Conservation (phyloP, 2,797 vertebrate species). For the Malurus splendens region DNA sequence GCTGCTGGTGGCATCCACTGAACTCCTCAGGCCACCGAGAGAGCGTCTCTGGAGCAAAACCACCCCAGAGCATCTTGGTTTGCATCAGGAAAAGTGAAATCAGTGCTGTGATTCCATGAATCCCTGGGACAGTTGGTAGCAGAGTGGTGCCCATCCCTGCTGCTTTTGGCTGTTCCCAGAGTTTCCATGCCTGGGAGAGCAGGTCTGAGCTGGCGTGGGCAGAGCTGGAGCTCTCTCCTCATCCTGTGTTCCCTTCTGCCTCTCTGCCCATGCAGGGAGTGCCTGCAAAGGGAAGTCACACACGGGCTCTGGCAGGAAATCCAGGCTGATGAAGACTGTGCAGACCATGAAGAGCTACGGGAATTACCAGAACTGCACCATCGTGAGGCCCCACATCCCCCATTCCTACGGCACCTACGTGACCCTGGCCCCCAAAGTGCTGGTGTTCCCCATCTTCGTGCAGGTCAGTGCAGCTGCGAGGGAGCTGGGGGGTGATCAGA, state of each 20-base stretch:
- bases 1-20: background rate
- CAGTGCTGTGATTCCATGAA: background rate
- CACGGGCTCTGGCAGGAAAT: constrained; percentile 78
- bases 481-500: fast-evolving
- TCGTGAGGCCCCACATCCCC: constrained; percentile 80
- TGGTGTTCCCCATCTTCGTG: constrained; percentile 94
- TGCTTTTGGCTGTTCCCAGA: background rate
- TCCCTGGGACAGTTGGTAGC: background rate
- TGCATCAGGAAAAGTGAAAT: background rate
- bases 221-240: background rate
- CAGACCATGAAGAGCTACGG: constrained; percentile 78
- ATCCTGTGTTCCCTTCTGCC: background rate
- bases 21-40: fast-evolving
- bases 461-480: constrained; percentile 73
- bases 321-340: constrained; percentile 82
- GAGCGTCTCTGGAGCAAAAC: background rate
- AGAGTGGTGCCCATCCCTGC: background rate
- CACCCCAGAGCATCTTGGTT: background rate
- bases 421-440: constrained; percentile 87
- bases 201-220: fast-evolving
- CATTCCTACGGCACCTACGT: constrained; percentile 87
- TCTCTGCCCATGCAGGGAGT: constrained; percentile 22
- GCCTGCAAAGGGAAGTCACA: constrained; percentile 68
- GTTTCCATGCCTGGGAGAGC: background rate
- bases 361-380: constrained; percentile 90